Evolutionary conservation across 2,888 invertebrate species (phyloP), one percentile per base, ranked within the genome.

Genomic region (Sycophila texana): DNA sequence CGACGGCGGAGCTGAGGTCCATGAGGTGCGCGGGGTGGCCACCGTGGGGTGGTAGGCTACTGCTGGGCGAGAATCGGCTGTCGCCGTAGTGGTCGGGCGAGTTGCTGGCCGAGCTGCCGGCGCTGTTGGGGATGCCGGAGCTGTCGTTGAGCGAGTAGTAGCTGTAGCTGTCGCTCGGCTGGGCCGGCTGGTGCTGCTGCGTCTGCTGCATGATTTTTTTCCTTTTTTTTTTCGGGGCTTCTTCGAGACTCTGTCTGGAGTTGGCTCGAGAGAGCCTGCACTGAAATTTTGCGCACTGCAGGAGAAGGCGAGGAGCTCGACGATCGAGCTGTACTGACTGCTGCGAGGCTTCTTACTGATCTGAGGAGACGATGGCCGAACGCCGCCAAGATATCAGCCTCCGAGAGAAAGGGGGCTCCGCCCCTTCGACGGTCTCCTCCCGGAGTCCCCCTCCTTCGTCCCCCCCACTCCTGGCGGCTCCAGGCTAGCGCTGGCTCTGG

Each of bases 61-160:
- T 4, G 0, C 84, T 86, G 3, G 88, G 85, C 0, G 89, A 87
- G 0, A 87, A 85, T 73, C 87, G 87, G 12, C 87, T 85, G 26
- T 86, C 87, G 79, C 86, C 88, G 26, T 77, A 71, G 58, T 39
- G 86, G 57, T 87, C 82, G 0, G 89, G 89, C 10, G 89, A 88
- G 49, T 87, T 88, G 63, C 89, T 88, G 0, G 88, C 86, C 0
- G 89, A 89, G 77, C 89, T 89, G 20, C 86, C 88, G 13, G 86
- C 88, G 75, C 88, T 88, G 73, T 88, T 86, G 0, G 88, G 87
- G 12, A 88, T 86, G 0, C 88, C 88, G 20, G 87, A 86, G 74
- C 87, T 87, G 81, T 88, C 88, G 71, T 86, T 86, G 18, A 88
- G 71, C 26, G 85, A 70, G 49, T 86, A 84, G 66, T 86, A 80